Base-by-base conservation (phyloP, 2,113 vertebrate genomes). In the Pica pica region DNA sequence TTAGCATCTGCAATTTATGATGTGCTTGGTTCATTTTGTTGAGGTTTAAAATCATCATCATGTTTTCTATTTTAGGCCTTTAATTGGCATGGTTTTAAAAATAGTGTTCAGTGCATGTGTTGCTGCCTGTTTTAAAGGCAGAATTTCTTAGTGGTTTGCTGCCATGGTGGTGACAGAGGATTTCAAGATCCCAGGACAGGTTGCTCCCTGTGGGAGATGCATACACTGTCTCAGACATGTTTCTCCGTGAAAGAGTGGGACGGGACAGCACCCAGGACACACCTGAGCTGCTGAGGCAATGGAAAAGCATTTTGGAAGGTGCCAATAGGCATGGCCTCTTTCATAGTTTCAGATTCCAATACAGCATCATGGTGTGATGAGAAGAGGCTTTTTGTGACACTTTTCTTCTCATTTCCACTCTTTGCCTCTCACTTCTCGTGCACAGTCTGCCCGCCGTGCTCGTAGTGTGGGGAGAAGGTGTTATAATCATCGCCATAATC, bases 31-130 rank as follows among this genome's bases (percentile, higher is more conserved):
- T 92, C 0, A 0, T 83, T 92, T 95, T 90, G n/a, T 90, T 87
- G 46, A 15, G 8, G 56, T 89, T 94, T 84, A 68, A 92, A 94
- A 75, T 46, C 77, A 76, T 94, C 87, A 84, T 41, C 8, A 7
- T 52, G 7, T 56, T 89, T 89, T 87, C 91, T 89, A 71, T 92
- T 95, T 95, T 73, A 64, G 28, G 31, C 20, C 18, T 89, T 91
- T 91, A 89, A 91, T 83, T 78, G 56, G 53, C 16, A 28, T 68
- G 18, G 27, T 56, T 84, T 95, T 89, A 76, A 89, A 94, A 92
- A 91, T 71, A 94, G 44, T 16, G 4, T 16, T 77, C 27, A 41
- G 47, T 47, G 60, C 4, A 1, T 70, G 55, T 2, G 4, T 23
- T 60, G 16, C 59, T 77, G 47, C 42, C 23, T 74, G 8, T 57